Conservation (phyloP, 2,888 invertebrate species). For the Helicoverpa assulta region DNA sequence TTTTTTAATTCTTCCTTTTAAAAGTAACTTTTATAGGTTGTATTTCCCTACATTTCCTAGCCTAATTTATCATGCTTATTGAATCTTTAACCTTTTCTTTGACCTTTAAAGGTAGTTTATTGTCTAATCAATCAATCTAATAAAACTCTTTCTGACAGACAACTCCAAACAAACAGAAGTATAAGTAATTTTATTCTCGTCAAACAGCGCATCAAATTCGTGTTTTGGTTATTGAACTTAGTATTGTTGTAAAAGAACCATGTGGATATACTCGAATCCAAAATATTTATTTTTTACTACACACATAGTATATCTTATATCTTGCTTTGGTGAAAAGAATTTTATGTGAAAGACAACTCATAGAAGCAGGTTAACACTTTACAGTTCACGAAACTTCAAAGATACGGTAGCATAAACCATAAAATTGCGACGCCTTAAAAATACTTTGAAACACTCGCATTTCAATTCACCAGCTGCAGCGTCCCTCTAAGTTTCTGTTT, state of each 20-base stretch:
- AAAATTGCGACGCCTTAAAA: too few relatives aligned
- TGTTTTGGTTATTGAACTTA: slow-evolving; percentile 28
- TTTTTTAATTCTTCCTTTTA: not conserved
- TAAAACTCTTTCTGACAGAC: slow-evolving; percentile 10
- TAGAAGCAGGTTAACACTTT: too few relatives aligned
- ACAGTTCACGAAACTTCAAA: too few relatives aligned
- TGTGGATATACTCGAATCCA: slow-evolving; percentile 12
- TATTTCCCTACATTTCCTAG: not conserved
- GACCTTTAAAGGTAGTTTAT: not conserved
- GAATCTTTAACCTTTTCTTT: not conserved
- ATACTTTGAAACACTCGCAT: too few relatives aligned
- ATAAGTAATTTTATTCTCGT: slow-evolving; percentile 23
- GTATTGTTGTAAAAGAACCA: not conserved
- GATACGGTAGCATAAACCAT: too few relatives aligned
- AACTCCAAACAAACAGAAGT: slow-evolving; percentile 21
- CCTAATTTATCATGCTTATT: not conserved
- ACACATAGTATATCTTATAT: too few relatives aligned
- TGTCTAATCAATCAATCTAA: slow-evolving; percentile 13
- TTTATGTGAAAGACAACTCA: too few relatives aligned
- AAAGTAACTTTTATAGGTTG: not conserved
- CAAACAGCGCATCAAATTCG: slow-evolving; percentile 32
- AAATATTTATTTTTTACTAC: too few relatives aligned
- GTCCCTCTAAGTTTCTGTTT: slow-evolving; percentile 12
- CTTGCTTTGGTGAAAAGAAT: not conserved
- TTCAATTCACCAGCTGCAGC: not conserved